Percentiles rank a stretch among this genome's conserved stretches.
Evolutionary conservation across 2,113 vertebrate genomes (phyloP).

Genomic region (Rynchops niger): DNA sequence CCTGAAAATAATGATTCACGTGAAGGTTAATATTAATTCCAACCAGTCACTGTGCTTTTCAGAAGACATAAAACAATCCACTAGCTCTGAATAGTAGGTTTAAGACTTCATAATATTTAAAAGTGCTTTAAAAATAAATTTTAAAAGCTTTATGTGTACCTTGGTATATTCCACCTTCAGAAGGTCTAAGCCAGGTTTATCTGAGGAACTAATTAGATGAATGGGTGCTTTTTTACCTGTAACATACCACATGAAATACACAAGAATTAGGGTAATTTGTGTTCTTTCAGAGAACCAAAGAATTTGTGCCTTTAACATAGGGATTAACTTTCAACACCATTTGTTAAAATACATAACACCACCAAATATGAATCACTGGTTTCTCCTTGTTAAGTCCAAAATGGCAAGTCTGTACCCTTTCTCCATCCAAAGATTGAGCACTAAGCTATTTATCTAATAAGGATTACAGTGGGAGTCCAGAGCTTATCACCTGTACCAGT

Average conservation of each 20-base stretch:
- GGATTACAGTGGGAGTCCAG: neutral
- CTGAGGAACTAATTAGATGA: conserved; percentile 88
- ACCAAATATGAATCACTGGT: neutral
- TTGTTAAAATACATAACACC: neutral
- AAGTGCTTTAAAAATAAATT: neutral
- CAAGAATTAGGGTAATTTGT: neutral
- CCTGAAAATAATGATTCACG: conserved; percentile 71
- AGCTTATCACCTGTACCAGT: neutral
- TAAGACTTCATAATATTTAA: neutral
- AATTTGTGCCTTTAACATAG: neutral
- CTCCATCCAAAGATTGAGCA: neutral
- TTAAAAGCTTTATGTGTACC: conserved; percentile 67
- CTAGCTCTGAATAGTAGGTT: neutral
- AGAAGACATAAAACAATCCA: neutral
- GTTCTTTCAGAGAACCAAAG: neutral
- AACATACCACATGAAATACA: neutral
- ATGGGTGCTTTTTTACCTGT: conserved; percentile 81
- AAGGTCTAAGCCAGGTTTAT: conserved; percentile 84
- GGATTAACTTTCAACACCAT: neutral
- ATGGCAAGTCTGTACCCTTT: neutral
- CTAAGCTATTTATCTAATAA: neutral
- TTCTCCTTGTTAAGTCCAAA: neutral
- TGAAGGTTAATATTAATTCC: neutral
- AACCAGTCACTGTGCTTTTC: neutral
- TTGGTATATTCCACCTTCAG: conserved; percentile 92